Conservation (phyloP, 2,113 vertebrate genomes). For the Megalops atlanticus region DNA sequence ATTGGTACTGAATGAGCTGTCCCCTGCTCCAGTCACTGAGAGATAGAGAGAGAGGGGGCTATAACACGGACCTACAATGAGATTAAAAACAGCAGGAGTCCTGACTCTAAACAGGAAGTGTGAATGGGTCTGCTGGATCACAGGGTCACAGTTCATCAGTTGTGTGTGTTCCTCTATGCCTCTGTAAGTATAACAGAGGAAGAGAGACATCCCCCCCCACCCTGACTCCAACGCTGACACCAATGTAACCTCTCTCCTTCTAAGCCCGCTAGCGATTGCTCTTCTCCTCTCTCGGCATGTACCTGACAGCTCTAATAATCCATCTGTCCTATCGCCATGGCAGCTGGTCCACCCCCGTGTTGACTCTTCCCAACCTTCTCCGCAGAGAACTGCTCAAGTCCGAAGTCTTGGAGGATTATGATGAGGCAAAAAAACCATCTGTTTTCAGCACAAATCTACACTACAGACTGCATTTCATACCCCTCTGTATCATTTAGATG, state of each 20-base stretch:
- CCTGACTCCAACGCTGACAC: neutral
- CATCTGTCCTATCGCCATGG: neutral
- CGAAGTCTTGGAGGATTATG: neutral
- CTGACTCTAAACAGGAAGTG: constrained; percentile 17
- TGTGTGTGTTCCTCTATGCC: neutral
- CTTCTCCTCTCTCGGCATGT: neutral
- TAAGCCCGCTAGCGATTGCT: neutral
- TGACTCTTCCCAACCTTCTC: neutral
- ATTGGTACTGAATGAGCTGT: neutral
- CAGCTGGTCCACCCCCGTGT: neutral
- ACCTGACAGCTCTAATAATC: constrained; percentile 20
- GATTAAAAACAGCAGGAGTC: neutral
- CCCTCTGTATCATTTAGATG: too few species aligned
- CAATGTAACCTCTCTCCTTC: neutral
- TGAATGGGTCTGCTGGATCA: neutral
- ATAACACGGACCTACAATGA: neutral
- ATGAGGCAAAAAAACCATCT: constrained; percentile 8
- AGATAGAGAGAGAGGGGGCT: neutral
- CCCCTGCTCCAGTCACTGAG: neutral
- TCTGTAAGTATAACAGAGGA: neutral
- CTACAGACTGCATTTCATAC: too few species aligned
- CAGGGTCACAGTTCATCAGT: constrained; percentile 9
- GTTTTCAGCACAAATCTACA: neutral
- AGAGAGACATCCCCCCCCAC: neutral
- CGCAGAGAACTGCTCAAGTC: neutral